Percentiles rank a stretch among this genome's conserved stretches.
Conservation (phyloP, 2,113 vertebrate species). For the Eulemur rufifrons region DNA sequence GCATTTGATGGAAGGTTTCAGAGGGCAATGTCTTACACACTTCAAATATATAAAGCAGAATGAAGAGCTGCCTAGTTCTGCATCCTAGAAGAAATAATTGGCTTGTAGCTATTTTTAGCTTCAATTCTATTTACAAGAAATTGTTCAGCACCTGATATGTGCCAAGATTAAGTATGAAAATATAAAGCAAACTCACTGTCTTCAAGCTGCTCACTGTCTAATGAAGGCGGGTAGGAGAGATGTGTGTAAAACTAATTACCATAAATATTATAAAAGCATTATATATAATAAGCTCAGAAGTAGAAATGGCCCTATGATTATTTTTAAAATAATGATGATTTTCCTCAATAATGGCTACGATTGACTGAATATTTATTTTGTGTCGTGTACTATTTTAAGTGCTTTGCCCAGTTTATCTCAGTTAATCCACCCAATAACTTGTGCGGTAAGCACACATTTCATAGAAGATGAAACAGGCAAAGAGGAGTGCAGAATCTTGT, state of each 20-base stretch:
- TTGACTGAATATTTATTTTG: not conserved
- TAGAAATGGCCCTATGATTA: not conserved
- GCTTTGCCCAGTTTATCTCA: not conserved
- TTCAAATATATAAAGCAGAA: not conserved
- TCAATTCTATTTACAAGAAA: not conserved
- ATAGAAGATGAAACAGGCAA: not conserved
- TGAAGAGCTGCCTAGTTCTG: not conserved
- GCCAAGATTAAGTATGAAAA: not conserved
- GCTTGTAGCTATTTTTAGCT: not conserved
- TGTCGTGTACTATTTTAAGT: not conserved
- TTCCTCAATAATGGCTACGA: not conserved
- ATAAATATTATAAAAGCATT: not conserved
- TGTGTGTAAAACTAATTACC: not conserved
- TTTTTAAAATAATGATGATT: not conserved
- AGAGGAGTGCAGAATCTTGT: not conserved
- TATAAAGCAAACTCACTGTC: not conserved
- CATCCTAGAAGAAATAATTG: not conserved
- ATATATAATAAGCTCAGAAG: not conserved
- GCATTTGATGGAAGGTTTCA: not conserved
- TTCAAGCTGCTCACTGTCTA: not conserved
- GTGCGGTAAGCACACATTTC: not conserved
- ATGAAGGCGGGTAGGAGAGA: not conserved
- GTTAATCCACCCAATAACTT: not conserved
- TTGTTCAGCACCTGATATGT: not conserved
- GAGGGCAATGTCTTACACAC: not conserved